Evolutionary conservation across 2,888 invertebrate species (phyloP), one percentile per base, ranked within the genome.

Genomic region (Heliconius cydno): DNA sequence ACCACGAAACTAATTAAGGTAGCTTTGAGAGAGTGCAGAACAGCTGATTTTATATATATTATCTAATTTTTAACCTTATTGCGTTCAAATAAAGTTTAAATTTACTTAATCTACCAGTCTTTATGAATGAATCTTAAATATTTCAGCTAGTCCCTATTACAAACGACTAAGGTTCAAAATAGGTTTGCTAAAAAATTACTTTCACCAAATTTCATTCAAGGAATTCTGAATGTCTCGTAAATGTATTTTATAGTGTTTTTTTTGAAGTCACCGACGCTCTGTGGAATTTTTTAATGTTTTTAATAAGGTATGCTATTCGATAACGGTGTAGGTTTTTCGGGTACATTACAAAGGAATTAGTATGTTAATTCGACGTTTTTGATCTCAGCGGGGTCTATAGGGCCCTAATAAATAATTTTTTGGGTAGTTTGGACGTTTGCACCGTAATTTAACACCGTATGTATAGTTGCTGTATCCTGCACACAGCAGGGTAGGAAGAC

Each of bases 301-400:
- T 78, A 74, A 81, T 78, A 34, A 34, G 34, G 34, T 83, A 79
- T 67, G 63, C 82, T 76, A 67, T 82, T 80, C 76, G 82, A 80
- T 25, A 52, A 25, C 77, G 13, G 66, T 65, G 41, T 76, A 41
- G 71, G 57, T 79, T 77, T 81, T 60, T 57, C 57, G 68, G 41
- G 41, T 70, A 41, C 1, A 25, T 41, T 70, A 70, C 68, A 70
- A 70, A 70, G 68, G 41, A 41, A 70, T 70, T 25, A 41, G 41
- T 70, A 70, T 41, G 41, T 70, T 70, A 41, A 70, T 70, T 41
- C 5, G 68, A 13, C 13, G n/a, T 41, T 25, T 70, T 70, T 13
- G 34, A 25, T 5, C 28, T 15, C 28, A 25, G 15, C 15, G 28
- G 65, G 28, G 6, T 28, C 15, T 5, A 2, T 28, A 15, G 1